These are phyloP conservation scores for Taeniopygia guttata DNA, from an alignment of 2,797 vertebrate genomes.

Conservation along the genomic window DNA sequence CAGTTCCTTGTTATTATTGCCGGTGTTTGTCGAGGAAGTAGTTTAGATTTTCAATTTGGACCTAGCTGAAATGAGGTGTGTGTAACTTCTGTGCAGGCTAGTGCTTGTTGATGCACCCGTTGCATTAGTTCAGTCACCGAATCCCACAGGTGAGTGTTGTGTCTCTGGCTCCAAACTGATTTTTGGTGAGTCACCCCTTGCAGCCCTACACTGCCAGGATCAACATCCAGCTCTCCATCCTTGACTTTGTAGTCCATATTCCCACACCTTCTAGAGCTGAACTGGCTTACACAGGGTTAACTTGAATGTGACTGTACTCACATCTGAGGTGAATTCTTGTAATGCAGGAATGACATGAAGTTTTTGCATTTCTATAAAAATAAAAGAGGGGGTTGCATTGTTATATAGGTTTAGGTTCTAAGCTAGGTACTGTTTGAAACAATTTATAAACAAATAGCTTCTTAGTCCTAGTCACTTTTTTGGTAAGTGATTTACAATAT, in stretches of 20 bases:
- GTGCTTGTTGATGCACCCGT: rapidly evolving
- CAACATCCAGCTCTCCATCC: not conserved
- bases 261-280: not conserved
- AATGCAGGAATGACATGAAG: not conserved
- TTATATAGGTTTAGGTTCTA: not conserved
- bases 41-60: not conserved
- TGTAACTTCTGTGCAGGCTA: not conserved
- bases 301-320: not conserved
- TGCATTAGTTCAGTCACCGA: not conserved
- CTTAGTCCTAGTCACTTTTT: not conserved
- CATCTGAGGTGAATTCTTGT: not conserved
- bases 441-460: not conserved
- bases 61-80: not conserved
- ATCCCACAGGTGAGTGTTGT: not conserved
- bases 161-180: not conserved
- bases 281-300: not conserved
- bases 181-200: not conserved
- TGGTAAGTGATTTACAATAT: not conserved
- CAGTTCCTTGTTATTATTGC: not conserved
- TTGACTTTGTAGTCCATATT: not conserved
- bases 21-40: not conserved
- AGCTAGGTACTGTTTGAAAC: not conserved
- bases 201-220: not conserved
- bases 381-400: not conserved
- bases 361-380: not conserved